Evolutionary conservation across 2,113 vertebrate species (phyloP), one percentile per base, ranked within the genome.

Genomic region (Crotalus horridus): DNA sequence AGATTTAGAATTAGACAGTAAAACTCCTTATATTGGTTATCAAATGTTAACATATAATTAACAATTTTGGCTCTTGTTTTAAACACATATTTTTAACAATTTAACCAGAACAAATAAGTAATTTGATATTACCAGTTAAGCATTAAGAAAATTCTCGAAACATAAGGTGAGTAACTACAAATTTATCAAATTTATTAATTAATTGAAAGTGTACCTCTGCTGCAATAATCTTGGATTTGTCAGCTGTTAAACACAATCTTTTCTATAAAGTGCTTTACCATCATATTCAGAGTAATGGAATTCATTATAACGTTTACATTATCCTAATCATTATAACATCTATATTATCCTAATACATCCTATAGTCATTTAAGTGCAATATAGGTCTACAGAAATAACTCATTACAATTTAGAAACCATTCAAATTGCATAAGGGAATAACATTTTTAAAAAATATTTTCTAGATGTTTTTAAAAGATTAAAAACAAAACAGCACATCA

Each of bases 401-500:
- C 6, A 93, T 61, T 3, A 91, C 33, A 5, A 94, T 58, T 86
- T 61, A 43, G 0, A 24, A 91, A 93, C 12, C 7, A 87, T 69
- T 74, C n/a, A 0, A 59, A 55, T 64, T 56, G 43, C 11, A 85
- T 39, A 86, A 58, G 59, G 94, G 8, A 6, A 0, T 55, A 33
- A 81, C 43, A 48, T 94, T 13, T 95, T 87, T 7, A 10, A 24
- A 26, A 13, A 87, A 87, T 46, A 26, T 87, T 26, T 53, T 51
- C 21, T 29, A 53, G 11, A 61, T 85, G 58, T 94, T 94, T 2
- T 88, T 6, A 89, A 89, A 69, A 93, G 94, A 92, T 69, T 48
- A 95, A 92, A 95, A 93, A 39, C 53, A 43, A 55, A 88, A 55
- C 54, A 91, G 48, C 21, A n/a, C 43, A 93, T 89, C 93, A 93